Evolutionary conservation across 2,888 invertebrate species (phyloP).

Genomic region (Rhagophthalmus giganteus): DNA sequence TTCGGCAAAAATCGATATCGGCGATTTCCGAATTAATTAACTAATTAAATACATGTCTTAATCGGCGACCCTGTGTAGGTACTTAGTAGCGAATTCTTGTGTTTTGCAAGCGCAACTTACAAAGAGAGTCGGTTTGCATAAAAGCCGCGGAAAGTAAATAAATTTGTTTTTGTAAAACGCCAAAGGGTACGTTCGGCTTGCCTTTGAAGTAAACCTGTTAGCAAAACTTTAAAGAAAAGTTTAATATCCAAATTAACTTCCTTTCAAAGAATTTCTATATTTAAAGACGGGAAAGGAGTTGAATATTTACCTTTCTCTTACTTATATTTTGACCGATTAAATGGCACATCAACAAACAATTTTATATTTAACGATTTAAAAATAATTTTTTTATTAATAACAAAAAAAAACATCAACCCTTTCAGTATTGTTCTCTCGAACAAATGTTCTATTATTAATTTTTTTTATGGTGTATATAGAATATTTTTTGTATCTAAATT

Average conservation of each 20-base stretch:
- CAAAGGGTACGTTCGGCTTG: conserved; percentile 12
- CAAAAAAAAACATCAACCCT: too few species aligned
- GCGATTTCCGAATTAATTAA: too few species aligned
- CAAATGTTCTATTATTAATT: too few species aligned
- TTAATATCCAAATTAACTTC: conserved; percentile 17
- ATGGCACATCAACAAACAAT: not conserved
- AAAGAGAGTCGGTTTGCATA: conserved; percentile 6
- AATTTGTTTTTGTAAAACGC: conserved; percentile 14
- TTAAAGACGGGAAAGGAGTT: conserved; percentile 6
- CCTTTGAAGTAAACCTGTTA: conserved; percentile 21
- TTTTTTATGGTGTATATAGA: not conserved
- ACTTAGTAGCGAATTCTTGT: not conserved
- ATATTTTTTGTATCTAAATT: not conserved
- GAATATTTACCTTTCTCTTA: conserved; percentile 11
- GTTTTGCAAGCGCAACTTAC: conserved; percentile 1
- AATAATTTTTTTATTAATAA: too few species aligned
- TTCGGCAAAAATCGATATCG: too few species aligned
- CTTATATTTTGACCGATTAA: too few species aligned
- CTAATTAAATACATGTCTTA: too few species aligned
- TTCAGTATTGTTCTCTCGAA: too few species aligned
- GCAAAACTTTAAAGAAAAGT: conserved; percentile 14
- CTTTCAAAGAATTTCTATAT: conserved; percentile 7
- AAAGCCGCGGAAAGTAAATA: conserved; percentile 10
- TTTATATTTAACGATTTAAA: too few species aligned
- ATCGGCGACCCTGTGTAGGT: too few species aligned